These are phyloP conservation scores for Camponotus vicinus DNA, from an alignment of 1,140 invertebrate species.

Conservation along the genomic window DNA sequence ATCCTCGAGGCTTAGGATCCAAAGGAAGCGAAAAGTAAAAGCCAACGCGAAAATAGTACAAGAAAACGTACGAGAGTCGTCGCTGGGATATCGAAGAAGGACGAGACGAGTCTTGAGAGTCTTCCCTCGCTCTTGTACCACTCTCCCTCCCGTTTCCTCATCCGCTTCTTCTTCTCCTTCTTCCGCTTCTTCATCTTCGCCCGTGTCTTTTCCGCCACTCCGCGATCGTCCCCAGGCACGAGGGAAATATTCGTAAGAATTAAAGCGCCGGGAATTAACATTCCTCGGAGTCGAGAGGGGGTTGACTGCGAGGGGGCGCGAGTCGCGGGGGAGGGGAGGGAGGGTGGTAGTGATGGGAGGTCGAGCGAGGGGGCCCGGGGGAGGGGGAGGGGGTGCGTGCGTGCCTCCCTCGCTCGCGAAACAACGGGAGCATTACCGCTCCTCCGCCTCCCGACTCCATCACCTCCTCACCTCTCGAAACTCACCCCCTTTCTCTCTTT, in stretches of 20 bases:
- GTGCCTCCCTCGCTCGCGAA: constrained; percentile 82
- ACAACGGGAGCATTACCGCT: constrained; percentile 84
- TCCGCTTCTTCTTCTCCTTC: constrained; percentile 15
- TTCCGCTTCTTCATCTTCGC: constrained; percentile 43
- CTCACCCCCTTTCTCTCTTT: constrained; percentile 66
- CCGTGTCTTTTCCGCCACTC: constrained; percentile 56
- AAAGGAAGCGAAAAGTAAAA: constrained; percentile 7
- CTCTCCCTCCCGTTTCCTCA: constrained; percentile 1
- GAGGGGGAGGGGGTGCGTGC: constrained; percentile 76
- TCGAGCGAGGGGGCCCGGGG: constrained; percentile 49
- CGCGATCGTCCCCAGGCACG: constrained; percentile 76
- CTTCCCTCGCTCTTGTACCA: constrained; percentile 7
- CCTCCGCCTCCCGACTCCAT: constrained; percentile 74
- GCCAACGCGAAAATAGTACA: constrained; percentile 8
- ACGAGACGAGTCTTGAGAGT: constrained; percentile 48
- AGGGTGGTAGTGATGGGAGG: constrained; percentile 27
- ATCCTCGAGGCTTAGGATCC: constrained; percentile 34
- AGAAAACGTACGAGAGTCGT: constrained; percentile 28
- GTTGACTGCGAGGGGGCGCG: constrained; percentile 58
- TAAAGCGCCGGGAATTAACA: constrained; percentile 86
- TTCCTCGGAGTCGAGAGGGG: constrained; percentile 80
- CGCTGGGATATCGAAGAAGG: constrained; percentile 55
- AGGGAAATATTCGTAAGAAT: constrained; percentile 86
- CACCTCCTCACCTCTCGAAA: constrained; percentile 79
- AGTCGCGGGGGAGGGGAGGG: constrained; percentile 57